Base-by-base conservation (phyloP, 2,888 invertebrate species). In the Drosophila subquinaria region DNA sequence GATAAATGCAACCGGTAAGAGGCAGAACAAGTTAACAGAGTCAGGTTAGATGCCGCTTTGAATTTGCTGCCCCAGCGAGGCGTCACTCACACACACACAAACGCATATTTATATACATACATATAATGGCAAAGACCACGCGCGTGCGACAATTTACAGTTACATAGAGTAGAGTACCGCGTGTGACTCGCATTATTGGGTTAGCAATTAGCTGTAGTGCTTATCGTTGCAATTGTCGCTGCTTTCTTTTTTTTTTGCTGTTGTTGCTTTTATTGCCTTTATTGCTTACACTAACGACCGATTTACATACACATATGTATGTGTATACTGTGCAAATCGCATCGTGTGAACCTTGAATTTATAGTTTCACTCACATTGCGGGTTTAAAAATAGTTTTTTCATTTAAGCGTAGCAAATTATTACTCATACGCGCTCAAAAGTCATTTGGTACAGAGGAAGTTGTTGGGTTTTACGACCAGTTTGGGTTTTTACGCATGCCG, bases 131-230 rank as follows among this genome's bases (percentile, higher is more conserved):
- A 73, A 76, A 69, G 23, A 71, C 35, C 69, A 67, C 60, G 83
- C 87, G 81, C 83, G 76, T 83, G 83, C 47, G 61, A 73, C 74
- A 75, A 65, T 74, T 78, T 76, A 78, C 76, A 78, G 76, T 76
- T 79, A 70, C 73, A 81, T 55, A 62, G 68, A 56, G 48, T 55
- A 62, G 68, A 56, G 48, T n/a, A 3, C 56, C 48, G 76, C 79
- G 82, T 84, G 78, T 78, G 82, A 61, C 82, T 77, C 76, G 70
- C 82, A 73, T 79, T 84, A 82, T 79, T 79, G 77, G 85, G 82
- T 73, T 85, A 82, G 63, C 82, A 82, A 82, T 82, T 82, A 82
- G 80, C 69, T 51, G 8, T 62, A 45, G 61, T 64, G 50, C 45
- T 71, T 68, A 66, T 68, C 48, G 64, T 52, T 55, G 59, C n/a